phyloP scores from a whole-genome alignment of 2,888 invertebrate genomes.

The Corbicula japonica region DNA sequence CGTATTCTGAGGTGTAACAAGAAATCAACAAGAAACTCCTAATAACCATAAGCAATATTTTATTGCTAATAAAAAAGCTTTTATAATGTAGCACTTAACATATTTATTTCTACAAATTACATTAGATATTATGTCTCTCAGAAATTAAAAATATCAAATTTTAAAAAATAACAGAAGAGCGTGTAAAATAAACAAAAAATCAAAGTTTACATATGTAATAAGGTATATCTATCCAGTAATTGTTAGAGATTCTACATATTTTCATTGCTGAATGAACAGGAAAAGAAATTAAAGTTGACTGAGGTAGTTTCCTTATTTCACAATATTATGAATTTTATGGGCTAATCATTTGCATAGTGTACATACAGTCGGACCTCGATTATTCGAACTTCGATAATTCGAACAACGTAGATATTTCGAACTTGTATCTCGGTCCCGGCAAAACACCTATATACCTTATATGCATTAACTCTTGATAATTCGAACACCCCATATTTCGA shows the following conservation, averaged over 20 bases:
- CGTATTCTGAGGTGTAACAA: no score
- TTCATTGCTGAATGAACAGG: background rate
- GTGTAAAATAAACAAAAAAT: background rate
- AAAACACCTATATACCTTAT: no score
- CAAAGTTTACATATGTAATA: background rate
- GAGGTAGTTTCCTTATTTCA: background rate
- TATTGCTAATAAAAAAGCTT: constrained; percentile 48
- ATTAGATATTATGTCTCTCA: constrained; percentile 13
- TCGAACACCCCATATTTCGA: no score
- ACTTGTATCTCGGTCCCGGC: no score
- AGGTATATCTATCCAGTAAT: no score
- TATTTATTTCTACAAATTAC: constrained; percentile 18
- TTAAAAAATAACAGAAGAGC: background rate
- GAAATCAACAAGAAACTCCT: background rate
- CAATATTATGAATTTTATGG: background rate
- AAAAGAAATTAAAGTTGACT: background rate
- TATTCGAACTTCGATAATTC: background rate
- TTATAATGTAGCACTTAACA: constrained; percentile 37
- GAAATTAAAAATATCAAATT: constrained; percentile 21
- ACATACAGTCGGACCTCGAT: background rate
- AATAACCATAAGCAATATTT: constrained; percentile 43
- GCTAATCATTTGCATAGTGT: background rate
- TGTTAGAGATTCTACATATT: no score
- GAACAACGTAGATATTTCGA: no score
- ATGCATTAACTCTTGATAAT: no score